Conservation (phyloP, 2,113 vertebrate genomes). For the Isichthys henryi region DNA sequence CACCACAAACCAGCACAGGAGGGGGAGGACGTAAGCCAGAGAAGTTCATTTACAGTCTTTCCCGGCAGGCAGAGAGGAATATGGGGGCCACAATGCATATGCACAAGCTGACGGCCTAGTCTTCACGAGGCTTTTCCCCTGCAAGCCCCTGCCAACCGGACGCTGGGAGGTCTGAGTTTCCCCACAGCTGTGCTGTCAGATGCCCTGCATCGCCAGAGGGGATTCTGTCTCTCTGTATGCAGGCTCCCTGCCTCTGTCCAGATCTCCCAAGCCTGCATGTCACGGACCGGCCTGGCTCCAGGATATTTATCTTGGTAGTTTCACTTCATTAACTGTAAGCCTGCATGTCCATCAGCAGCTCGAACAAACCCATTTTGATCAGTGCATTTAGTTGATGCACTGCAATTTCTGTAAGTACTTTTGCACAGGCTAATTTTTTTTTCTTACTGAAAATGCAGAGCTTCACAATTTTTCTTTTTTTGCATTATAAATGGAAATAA, state of each 20-base stretch:
- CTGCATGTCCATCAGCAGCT: neutral
- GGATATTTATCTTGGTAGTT: neutral
- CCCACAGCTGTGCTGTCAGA: neutral
- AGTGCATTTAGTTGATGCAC: neutral
- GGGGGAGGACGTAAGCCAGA: neutral
- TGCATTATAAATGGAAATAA: neutral
- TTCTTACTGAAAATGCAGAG: neutral
- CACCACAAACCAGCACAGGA: neutral
- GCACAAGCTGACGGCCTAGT: neutral
- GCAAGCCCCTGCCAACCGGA: neutral
- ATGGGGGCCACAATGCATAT: neutral
- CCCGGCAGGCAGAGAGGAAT: slow-evolving; percentile 10
- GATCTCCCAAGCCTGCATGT: neutral
- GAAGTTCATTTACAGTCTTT: slow-evolving; percentile 19
- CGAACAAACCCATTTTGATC: neutral
- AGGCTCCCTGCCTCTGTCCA: neutral
- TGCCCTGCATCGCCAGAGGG: neutral
- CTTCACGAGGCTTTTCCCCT: neutral
- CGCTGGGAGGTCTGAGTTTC: neutral
- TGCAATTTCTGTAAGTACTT: neutral
- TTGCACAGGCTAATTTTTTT: neutral
- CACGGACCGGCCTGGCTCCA: neutral
- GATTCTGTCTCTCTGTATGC: neutral
- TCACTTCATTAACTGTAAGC: neutral
- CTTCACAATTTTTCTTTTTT: neutral